phyloP scores from a whole-genome alignment of 1,140 invertebrate species.

The Lycorma delicatula region DNA sequence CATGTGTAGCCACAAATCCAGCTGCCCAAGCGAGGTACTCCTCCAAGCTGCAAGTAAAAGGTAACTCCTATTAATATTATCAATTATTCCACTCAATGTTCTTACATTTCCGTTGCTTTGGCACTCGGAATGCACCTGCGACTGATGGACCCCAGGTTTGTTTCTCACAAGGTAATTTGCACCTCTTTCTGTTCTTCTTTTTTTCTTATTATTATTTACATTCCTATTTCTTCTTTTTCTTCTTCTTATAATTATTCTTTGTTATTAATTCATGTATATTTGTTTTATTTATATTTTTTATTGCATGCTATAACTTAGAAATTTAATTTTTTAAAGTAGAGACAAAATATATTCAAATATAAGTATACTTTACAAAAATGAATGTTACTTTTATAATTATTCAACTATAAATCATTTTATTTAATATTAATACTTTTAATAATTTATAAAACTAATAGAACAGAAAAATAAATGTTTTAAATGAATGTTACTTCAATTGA shows the following conservation, averaged over 20 bases:
- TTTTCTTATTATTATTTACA: conserved; percentile 23
- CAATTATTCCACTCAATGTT: conserved; percentile 21
- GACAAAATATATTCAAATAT: no score
- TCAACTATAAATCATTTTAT: no score
- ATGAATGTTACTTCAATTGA: no score
- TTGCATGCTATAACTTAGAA: no score
- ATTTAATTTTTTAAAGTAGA: no score
- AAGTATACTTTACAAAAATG: no score
- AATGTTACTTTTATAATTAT: no score
- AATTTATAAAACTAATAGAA: no score
- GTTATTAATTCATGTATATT: conserved; percentile 10
- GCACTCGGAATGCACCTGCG: conserved; percentile 49
- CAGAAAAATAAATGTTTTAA: no score
- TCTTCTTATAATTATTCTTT: conserved; percentile 1
- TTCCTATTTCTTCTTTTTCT: conserved; percentile 2
- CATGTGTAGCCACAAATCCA: conserved; percentile 69
- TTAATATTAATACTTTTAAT: no score
- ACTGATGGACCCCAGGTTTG: conserved; percentile 47
- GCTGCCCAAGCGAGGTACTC: conserved; percentile 70
- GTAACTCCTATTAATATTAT: conserved; percentile 59
- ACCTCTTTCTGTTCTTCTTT: conserved; percentile 22
- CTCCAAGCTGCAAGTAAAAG: conserved; percentile 72
- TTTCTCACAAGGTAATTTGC: conserved; percentile 41
- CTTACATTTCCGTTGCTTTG: conserved; percentile 39
- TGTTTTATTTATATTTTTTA: no score